Conservation (phyloP, 2,113 vertebrate species). For the Mesitornis unicolor region DNA sequence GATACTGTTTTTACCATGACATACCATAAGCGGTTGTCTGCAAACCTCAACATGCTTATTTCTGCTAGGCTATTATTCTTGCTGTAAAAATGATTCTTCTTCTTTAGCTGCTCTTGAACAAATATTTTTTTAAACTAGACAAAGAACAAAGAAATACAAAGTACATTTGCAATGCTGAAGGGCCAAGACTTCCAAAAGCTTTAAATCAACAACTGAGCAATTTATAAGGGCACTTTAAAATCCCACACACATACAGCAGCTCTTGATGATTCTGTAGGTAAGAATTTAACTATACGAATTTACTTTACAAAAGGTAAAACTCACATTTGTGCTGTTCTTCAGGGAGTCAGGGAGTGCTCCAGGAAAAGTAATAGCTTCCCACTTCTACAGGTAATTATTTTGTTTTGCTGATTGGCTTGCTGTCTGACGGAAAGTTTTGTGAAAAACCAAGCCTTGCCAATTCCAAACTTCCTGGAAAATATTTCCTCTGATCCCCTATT, state of each 20-base stretch:
- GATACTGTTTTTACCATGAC: not conserved
- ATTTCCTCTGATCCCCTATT: not conserved
- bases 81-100: not conserved
- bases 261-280: not conserved
- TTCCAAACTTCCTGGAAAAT: not conserved
- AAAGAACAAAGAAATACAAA: not conserved
- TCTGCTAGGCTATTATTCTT: not conserved
- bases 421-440: conserved; percentile 4
- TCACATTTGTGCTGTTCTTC: conserved; percentile 19
- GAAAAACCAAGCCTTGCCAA: not conserved
- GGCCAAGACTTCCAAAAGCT: not conserved
- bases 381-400: conserved; percentile 50
- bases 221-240: not conserved
- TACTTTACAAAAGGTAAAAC: conserved; percentile 1
- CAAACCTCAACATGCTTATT: not conserved
- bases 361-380: conserved; percentile 63
- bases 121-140: not conserved
- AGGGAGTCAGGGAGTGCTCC: conserved; percentile 57
- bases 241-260: not conserved
- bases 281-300: not conserved
- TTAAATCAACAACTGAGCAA: not conserved
- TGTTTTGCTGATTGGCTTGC: conserved; percentile 32
- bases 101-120: not conserved
- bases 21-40: not conserved
- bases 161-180: not conserved